Conservation (phyloP, 2,888 invertebrate genomes). For the Diarsia dahlii region DNA sequence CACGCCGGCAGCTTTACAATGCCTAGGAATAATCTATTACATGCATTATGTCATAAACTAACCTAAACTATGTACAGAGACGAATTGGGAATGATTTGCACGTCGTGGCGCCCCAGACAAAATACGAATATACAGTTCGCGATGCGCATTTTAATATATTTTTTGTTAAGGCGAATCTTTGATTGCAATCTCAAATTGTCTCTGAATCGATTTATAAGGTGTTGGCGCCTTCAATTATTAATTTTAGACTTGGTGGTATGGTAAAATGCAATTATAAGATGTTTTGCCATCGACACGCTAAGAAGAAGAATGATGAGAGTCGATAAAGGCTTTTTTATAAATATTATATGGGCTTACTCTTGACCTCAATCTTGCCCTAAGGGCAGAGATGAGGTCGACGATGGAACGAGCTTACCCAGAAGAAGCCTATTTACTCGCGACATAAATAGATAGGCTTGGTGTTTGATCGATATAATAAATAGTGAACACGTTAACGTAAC, state of each 20-base stretch:
- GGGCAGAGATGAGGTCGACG: too few species aligned
- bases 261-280: constrained; percentile 2
- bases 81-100: constrained; percentile 64
- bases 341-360: too few species aligned
- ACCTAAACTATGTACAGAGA: constrained; percentile 42
- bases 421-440: too few species aligned
- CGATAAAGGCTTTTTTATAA: too few species aligned
- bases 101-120: constrained; percentile 76
- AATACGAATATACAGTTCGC: constrained; percentile 69
- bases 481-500: too few species aligned
- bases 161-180: constrained; percentile 66
- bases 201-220: constrained; percentile 19
- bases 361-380: too few species aligned
- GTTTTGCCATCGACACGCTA: too few species aligned
- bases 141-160: constrained; percentile 67
- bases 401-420: too few species aligned
- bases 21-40: constrained; percentile 43
- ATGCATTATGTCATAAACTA: constrained; percentile 56
- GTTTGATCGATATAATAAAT: too few species aligned
- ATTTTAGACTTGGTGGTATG: neutral
- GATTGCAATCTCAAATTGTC: constrained; percentile 21
- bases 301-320: too few species aligned
- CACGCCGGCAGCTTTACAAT: constrained; percentile 18
- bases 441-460: too few species aligned
- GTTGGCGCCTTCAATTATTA: constrained; percentile 16